Evolutionary conservation across 1,140 invertebrate species (phyloP), one percentile per base, ranked within the genome.

Genomic region (Brachionus calyciflorus): DNA sequence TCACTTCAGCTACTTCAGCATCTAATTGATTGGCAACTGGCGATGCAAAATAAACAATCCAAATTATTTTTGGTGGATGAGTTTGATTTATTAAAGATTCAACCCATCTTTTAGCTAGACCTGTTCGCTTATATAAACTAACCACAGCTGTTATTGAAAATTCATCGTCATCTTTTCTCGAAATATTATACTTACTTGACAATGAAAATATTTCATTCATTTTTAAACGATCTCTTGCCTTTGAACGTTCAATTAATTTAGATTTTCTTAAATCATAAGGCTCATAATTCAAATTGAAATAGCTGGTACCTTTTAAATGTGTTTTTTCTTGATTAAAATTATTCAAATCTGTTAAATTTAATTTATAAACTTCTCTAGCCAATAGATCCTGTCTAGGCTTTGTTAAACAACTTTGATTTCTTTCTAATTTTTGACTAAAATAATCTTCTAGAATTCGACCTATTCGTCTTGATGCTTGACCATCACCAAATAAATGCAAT

Each of bases 401-500:
- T 10, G 55, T 60, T 4, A 17, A 33, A 60, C 55, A 60, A 12
- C 14, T 9, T 60, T n/a, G 28, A 60, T n/a, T 30, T n/a, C 26
- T 24, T 55, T 55, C 12, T 2, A 26, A 55, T 26, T 33, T 37
- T 33, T 37, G 9, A 26, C 37, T 33, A 26, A 60, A 60, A 37
- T 28, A 60, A 33, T 60, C 12, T n/a, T 60, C 28, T 28, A 60
- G 30, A 33, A 60, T 37, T 6, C 9, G n/a, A 21, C 26, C 55
- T 5, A 60, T 60, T 60, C 30, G 28, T 37, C 37, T 2, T 4
- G 55, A 60, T 14, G 55, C 55, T 37, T 30, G 30, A 2, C 55
- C 55, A 60, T 60, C 55, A 33, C 55, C 55, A 37, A 60, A 60
- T 33, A 60, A 33, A 19, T 60, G 12, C n/a, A 7, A 19, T 60